phyloP scores from a whole-genome alignment of 2,113 vertebrate genomes.

The Pagrus major region DNA sequence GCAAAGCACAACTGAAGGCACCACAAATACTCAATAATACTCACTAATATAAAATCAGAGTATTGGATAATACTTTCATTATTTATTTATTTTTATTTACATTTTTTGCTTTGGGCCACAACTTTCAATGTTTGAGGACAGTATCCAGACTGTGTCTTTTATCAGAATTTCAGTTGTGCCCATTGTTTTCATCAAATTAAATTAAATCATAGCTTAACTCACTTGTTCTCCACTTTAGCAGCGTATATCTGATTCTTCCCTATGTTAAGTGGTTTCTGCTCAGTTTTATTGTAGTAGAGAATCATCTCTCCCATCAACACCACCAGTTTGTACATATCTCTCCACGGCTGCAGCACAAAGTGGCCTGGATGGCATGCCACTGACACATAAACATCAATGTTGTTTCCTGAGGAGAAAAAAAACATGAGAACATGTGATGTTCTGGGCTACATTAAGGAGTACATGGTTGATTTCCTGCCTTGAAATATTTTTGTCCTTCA shows the following conservation, averaged over 20 bases:
- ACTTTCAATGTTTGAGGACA: background rate
- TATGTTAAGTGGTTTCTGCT: conserved; percentile 83
- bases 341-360: conserved; percentile 96
- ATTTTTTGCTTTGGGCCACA: background rate
- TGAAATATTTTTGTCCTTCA: background rate
- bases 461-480: background rate
- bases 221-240: conserved; percentile 96
- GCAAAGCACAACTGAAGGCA: background rate
- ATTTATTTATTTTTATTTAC: too few species aligned
- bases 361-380: conserved; percentile 97
- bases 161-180: background rate
- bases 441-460: background rate
- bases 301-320: conserved; percentile 98
- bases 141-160: background rate
- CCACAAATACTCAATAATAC: background rate
- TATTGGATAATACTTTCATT: background rate
- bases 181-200: background rate
- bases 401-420: conserved; percentile 63
- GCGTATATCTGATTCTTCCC: conserved; percentile 94
- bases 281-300: conserved; percentile 91
- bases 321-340: conserved; percentile 94
- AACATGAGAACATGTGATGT: background rate
- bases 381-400: conserved; percentile 92
- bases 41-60: too few species aligned
- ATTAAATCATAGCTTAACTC: conserved; percentile 65